phyloP scores from a whole-genome alignment of 2,888 invertebrate species.

The Biston stratarius region DNA sequence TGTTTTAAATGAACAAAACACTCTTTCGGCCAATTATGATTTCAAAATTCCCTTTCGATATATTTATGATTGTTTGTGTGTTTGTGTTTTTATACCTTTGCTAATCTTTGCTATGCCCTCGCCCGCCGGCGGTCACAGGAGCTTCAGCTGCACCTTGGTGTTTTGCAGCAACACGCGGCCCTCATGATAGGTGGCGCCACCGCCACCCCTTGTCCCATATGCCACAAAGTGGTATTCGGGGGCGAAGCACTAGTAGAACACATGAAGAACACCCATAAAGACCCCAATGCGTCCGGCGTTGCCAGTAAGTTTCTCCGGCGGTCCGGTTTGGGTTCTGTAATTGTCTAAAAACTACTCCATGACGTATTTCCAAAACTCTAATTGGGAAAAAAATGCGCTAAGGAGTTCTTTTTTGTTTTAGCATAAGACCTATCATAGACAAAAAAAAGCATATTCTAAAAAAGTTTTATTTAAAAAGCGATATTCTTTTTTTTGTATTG shows the following conservation, averaged over 20 bases:
- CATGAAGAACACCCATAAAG: conserved; percentile 98
- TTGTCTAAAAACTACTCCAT: conserved; percentile 48
- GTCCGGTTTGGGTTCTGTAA: conserved; percentile 42
- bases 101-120: conserved; percentile 84
- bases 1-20: conserved; percentile 59
- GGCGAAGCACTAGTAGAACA: conserved; percentile 97
- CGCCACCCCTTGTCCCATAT: conserved; percentile 96
- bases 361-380: conserved; percentile 36
- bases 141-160: conserved; percentile 97
- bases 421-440: background rate
- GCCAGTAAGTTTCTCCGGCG: conserved; percentile 90
- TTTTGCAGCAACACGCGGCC: conserved; percentile 98
- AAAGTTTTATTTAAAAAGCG: background rate
- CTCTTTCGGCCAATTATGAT: conserved; percentile 57
- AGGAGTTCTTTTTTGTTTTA: conserved; percentile 34
- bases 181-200: conserved; percentile 96
- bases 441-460: background rate
- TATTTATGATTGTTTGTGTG: conserved; percentile 46
- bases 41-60: conserved; percentile 69
- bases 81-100: conserved; percentile 62
- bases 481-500: conserved; percentile 20
- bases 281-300: conserved; percentile 95
- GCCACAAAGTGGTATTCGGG: conserved; percentile 97
- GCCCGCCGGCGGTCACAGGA: conserved; percentile 87
- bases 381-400: conserved; percentile 45